Evolutionary conservation across 1,140 invertebrate genomes (phyloP).

Genomic region (Chelonus insularis): DNA sequence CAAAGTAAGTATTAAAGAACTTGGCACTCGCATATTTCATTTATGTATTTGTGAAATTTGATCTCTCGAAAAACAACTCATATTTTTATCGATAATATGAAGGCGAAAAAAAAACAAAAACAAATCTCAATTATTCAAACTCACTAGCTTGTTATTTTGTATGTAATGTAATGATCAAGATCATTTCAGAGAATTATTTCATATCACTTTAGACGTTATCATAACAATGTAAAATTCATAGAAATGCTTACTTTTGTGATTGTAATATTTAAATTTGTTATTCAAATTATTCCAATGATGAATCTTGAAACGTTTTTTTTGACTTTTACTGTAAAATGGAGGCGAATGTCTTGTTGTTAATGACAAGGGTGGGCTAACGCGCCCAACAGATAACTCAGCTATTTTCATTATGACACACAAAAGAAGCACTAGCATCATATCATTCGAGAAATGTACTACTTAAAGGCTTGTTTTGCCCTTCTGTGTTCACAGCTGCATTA

Average conservation of each 20-base stretch:
- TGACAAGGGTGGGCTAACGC: conserved; percentile 37
- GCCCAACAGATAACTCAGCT: conserved; percentile 56
- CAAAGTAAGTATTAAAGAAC: background rate
- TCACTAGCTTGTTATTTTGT: too few relatives aligned
- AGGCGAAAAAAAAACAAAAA: too few relatives aligned
- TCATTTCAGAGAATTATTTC: too few relatives aligned
- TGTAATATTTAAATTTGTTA: conserved; percentile 32
- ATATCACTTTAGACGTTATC: too few relatives aligned
- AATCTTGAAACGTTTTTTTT: conserved; percentile 31
- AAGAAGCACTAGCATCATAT: conserved; percentile 58
- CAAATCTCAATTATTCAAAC: too few relatives aligned
- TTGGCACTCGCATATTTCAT: background rate
- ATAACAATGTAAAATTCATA: too few relatives aligned
- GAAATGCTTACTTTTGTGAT: conserved; percentile 37
- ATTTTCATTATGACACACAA: conserved; percentile 61
- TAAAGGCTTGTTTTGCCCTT: conserved; percentile 6
- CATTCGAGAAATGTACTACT: conserved; percentile 24
- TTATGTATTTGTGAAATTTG: background rate
- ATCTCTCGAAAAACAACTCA: background rate
- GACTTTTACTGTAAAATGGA: conserved; percentile 32
- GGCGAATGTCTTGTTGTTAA: conserved; percentile 32
- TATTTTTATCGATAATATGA: background rate
- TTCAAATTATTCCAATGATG: conserved; percentile 30
- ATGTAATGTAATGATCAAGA: too few relatives aligned
- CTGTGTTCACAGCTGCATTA: background rate